Evolutionary conservation across 2,888 invertebrate species (phyloP).

Genomic region (Monopis laevigella): DNA sequence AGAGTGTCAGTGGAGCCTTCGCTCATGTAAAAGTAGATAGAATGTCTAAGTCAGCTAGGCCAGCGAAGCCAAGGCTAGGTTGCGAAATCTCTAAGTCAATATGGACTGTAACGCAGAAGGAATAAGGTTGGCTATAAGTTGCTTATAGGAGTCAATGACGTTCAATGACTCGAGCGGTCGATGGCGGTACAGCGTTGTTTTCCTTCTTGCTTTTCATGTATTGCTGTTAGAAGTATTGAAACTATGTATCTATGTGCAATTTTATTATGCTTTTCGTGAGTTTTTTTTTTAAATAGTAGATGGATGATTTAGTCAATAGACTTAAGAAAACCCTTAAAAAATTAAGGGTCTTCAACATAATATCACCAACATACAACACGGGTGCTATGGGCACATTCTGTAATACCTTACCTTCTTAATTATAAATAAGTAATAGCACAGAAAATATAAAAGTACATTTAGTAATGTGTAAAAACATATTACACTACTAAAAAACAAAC

Average conservation of each 20-base stretch:
- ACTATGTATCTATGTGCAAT: conserved; percentile 24
- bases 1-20: conserved; percentile 47
- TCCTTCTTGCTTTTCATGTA: conserved; percentile 66
- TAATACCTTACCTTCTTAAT: too few species aligned
- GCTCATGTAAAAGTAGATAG: conserved; percentile 65
- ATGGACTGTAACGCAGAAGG: background rate
- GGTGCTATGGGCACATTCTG: too few species aligned
- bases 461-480: too few species aligned
- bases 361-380: too few species aligned
- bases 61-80: conserved; percentile 66
- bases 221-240: conserved; percentile 42
- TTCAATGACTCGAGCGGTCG: conserved; percentile 65
- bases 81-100: conserved; percentile 29
- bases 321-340: too few species aligned
- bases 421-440: too few species aligned
- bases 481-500: too few species aligned
- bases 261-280: too few species aligned
- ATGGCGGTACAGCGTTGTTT: conserved; percentile 63
- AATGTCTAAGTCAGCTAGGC: conserved; percentile 68
- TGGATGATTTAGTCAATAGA: too few species aligned
- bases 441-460: too few species aligned
- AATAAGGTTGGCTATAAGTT: background rate
- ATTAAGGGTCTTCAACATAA: too few species aligned
- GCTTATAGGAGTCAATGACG: conserved; percentile 47
- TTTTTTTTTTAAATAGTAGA: too few species aligned